Evolutionary conservation across 1,140 invertebrate species (phyloP).

Genomic region (Lordiphosa mommai): DNA sequence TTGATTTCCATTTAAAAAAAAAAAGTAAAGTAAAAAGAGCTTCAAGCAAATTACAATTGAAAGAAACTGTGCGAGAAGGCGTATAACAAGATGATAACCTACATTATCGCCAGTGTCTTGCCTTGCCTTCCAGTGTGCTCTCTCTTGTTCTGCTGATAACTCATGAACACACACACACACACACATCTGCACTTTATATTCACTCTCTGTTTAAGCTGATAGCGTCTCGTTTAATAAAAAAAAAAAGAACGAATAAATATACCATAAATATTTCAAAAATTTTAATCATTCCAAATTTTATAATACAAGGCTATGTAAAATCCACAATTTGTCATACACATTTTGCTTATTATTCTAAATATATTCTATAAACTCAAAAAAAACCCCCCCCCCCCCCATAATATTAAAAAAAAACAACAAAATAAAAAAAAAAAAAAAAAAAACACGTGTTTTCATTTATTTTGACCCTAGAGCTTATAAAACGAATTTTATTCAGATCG

Average conservation of each 20-base stretch:
- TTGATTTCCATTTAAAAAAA: slow-evolving; percentile 33
- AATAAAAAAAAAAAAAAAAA: no score
- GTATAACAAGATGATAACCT: slow-evolving; percentile 53
- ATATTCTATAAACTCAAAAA: background rate
- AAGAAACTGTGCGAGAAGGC: slow-evolving; percentile 17
- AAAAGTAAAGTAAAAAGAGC: background rate
- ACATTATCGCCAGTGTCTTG: slow-evolving; percentile 32
- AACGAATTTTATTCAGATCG: no score
- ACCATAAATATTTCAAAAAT: no score
- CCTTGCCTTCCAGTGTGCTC: slow-evolving; percentile 2
- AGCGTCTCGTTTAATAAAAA: background rate
- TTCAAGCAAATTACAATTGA: slow-evolving; percentile 4
- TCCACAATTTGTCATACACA: no score
- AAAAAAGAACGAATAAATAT: no score
- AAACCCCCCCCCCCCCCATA: no score
- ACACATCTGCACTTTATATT: background rate
- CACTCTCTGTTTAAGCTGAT: slow-evolving; percentile 1
- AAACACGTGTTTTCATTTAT: no score
- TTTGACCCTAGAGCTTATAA: no score
- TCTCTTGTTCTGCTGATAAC: slow-evolving; percentile 20
- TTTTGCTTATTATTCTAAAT: slow-evolving; percentile 1
- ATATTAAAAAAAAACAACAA: no score
- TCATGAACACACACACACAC: background rate
- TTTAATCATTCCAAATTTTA: no score
- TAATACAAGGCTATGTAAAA: no score